phyloP scores from a whole-genome alignment of 2,888 invertebrate genomes.

The Leucophenga maculata region DNA sequence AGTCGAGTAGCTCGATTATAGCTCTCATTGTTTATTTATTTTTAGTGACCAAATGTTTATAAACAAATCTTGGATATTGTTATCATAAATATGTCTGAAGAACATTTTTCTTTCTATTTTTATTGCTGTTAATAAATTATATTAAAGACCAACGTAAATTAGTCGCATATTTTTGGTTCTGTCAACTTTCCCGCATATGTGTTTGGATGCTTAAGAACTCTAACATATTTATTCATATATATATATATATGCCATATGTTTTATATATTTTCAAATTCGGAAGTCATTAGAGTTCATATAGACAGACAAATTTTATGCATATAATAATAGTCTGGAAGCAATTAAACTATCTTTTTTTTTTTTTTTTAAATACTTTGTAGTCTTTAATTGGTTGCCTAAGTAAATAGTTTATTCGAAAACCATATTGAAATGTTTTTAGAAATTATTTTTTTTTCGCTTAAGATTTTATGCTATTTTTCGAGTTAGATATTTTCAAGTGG shows the following conservation, averaged over 20 bases:
- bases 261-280: neutral
- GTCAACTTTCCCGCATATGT: constrained; percentile 35
- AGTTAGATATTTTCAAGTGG: too few species aligned
- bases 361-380: too few species aligned
- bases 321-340: too few species aligned
- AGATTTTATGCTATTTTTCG: too few species aligned
- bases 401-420: too few species aligned
- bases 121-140: constrained; percentile 52
- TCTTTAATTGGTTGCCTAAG: neutral
- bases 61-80: constrained; percentile 1
- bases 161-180: constrained; percentile 27
- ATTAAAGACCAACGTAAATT: constrained; percentile 50
- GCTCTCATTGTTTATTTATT: constrained; percentile 36
- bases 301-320: too few species aligned
- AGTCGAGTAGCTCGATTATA: too few species aligned
- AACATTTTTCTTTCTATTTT: constrained; percentile 21
- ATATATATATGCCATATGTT: neutral
- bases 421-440: too few species aligned
- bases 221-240: too few species aligned
- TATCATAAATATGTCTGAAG: neutral
- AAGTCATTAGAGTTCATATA: neutral
- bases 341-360: too few species aligned
- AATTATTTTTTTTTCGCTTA: too few species aligned
- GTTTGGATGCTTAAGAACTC: too few species aligned
- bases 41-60: constrained; percentile 39